Base-by-base conservation (phyloP, 2,888 invertebrate genomes). In the Dinocampus coccinellae region DNA sequence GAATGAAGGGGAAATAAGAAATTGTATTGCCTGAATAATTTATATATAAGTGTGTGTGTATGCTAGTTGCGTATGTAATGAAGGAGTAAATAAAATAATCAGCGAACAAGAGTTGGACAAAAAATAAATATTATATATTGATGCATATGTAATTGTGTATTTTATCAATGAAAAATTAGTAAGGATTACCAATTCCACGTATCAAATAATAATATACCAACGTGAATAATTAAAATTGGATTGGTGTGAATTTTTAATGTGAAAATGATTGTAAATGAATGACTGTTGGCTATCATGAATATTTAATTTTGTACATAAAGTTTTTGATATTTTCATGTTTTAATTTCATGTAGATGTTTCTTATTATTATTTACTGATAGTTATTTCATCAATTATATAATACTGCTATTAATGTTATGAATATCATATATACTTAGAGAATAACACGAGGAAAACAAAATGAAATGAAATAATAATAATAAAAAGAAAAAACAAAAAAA, bases 241-340 rank as follows among this genome's bases (percentile, higher is more conserved):
- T n/a, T n/a, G n/a, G n/a, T 39, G n/a, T 36, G 9, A 39, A 13
- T 39, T 39, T 39, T n/a, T n/a, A n/a, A 39, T 39, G 39, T 0
- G 39, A n/a, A n/a, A n/a, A n/a, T n/a, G n/a, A n/a, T n/a, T 13
- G 13, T n/a, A 39, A 13, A 39, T 39, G 39, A n/a, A 36, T 52
- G 11, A 26, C 1, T n/a, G 26, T 24, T 20, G 34, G 29, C 13
- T n/a, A n/a, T n/a, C n/a, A n/a, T 33, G 33, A 9, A n/a, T 1
- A n/a, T 65, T 52, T 65, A 16, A 47, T 62, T 62, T 69, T 69
- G 69, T 69, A 69, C 62, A 69, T 63, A 69, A 53, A 65, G 36
- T 26, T 26, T 60, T 22, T 26, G n/a, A n/a, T n/a, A 67, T 52
- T 34, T 22, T 52, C 47, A 61, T 61, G 53, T 52, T 69, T 52